Conservation (phyloP, 2,113 vertebrate species). For the Seriola aureovittata region DNA sequence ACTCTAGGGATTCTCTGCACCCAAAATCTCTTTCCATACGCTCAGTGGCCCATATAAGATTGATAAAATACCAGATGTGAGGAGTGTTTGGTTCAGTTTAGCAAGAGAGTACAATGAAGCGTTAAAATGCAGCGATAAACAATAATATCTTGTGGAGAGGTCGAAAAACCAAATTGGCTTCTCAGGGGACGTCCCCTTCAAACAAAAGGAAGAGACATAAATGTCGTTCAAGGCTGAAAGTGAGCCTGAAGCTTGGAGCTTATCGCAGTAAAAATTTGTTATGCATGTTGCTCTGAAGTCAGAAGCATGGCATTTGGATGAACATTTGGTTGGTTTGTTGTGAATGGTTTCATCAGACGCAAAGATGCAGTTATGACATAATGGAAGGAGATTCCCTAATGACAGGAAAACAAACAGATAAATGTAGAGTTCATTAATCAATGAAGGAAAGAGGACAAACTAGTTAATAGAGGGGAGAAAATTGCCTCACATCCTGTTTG, state of each 20-base stretch:
- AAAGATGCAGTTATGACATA: conserved; percentile 11
- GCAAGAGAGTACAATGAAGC: not conserved
- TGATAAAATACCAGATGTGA: not conserved
- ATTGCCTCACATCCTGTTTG: conserved; percentile 23
- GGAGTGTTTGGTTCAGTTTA: not conserved
- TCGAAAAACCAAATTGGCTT: conserved; percentile 8
- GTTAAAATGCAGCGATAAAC: conserved; percentile 11
- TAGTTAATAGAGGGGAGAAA: conserved; percentile 40
- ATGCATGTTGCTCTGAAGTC: not conserved
- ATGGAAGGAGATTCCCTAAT: conserved; percentile 28
- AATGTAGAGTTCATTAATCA: conserved; percentile 42
- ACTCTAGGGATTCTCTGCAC: conserved; percentile 64
- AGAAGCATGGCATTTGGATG: not conserved
- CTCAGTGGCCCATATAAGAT: conserved; percentile 56
- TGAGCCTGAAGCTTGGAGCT: not conserved
- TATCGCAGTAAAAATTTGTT: not conserved
- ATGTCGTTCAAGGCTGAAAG: conserved; percentile 52
- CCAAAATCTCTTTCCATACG: conserved; percentile 47
- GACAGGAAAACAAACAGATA: conserved; percentile 33
- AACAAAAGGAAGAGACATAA: conserved; percentile 49
- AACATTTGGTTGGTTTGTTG: not conserved
- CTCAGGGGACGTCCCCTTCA: conserved; percentile 39
- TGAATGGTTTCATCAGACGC: not conserved
- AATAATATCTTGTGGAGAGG: not conserved
- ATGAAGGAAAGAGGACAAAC: conserved; percentile 31